Evolutionary conservation across 1,140 invertebrate genomes (phyloP).

Genomic region (Drosophila pruinosa): DNA sequence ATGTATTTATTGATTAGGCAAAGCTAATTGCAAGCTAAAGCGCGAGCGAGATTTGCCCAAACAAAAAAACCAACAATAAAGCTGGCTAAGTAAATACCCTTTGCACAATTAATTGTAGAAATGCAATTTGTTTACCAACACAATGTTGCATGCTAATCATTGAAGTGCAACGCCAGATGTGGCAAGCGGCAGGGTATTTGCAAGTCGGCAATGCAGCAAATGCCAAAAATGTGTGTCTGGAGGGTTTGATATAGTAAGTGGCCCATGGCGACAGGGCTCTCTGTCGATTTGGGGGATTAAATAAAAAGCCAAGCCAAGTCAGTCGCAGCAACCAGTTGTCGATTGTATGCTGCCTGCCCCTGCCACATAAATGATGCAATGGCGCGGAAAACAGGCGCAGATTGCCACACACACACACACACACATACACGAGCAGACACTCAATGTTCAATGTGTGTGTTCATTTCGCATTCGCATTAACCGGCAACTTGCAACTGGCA

Average conservation of each 20-base stretch:
- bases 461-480: constrained; percentile 38
- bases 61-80: too few species aligned
- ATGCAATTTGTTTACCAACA: background rate
- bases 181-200: constrained; percentile 15
- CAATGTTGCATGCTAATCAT: constrained; percentile 28
- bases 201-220: background rate
- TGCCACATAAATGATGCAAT: constrained; percentile 42
- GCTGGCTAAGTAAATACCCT: too few species aligned
- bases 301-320: background rate
- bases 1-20: too few species aligned
- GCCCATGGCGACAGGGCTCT: constrained; percentile 27
- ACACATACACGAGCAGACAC: background rate
- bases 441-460: constrained; percentile 10
- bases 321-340: background rate
- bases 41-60: too few species aligned
- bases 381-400: constrained; percentile 46
- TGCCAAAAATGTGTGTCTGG: background rate
- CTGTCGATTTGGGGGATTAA: too few species aligned
- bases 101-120: too few species aligned
- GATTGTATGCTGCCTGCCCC: constrained; percentile 19
- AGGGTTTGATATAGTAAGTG: constrained; percentile 10
- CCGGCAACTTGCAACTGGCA: constrained; percentile 17
- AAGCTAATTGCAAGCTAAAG: background rate
- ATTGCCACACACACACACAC: constrained; percentile 37
- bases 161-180: constrained; percentile 33